A percentile compares a stretch with the other conserved stretches of the same genome.
Conservation (phyloP, 2,797 vertebrate genomes). For the Myioborus miniatus region DNA sequence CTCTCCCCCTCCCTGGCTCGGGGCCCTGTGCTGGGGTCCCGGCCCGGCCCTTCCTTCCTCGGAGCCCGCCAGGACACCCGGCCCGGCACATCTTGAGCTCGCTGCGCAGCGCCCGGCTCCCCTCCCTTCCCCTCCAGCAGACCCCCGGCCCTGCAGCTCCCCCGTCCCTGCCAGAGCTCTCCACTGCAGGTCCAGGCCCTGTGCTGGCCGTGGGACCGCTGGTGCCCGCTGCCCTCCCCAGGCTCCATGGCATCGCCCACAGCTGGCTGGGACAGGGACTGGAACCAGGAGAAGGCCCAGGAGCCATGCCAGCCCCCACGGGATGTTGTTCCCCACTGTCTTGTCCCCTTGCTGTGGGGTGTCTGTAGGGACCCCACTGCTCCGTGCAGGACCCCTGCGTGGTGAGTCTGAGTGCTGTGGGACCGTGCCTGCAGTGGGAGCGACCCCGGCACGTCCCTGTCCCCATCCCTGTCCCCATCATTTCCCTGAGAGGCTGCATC, state of each 20-base stretch:
- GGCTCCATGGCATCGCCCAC: neutral
- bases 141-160: neutral
- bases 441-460: accelerated
- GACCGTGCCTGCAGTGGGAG: accelerated
- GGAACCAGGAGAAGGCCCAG: neutral
- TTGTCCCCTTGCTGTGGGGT: accelerated
- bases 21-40: neutral
- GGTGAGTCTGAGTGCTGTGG: accelerated
- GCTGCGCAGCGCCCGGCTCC: accelerated
- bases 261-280: neutral
- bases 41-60: neutral
- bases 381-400: accelerated
- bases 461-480: neutral
- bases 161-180: accelerated
- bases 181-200: neutral
- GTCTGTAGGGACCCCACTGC: neutral
- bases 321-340: neutral
- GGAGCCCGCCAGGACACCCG: neutral
- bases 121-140: neutral
- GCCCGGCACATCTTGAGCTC: neutral
- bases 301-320: accelerated
- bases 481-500: neutral
- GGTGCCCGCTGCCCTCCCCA: neutral
- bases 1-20: neutral
- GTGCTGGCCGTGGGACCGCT: neutral